These are phyloP conservation scores for Lathamus discolor DNA, from an alignment of 2,113 vertebrate genomes.

Conservation along the genomic window DNA sequence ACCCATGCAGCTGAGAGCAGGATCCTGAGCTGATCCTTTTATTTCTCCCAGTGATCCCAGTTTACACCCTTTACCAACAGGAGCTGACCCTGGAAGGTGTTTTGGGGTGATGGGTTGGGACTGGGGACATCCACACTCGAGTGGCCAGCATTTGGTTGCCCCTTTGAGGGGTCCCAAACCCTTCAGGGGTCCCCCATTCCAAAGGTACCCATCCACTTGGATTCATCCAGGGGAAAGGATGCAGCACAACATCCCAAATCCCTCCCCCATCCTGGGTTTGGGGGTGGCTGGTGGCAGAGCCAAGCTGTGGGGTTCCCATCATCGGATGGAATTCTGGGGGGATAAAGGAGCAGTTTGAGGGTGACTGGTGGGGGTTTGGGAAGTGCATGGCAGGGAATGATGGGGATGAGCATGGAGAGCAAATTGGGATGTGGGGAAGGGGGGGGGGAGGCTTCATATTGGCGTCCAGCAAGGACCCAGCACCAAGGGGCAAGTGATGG, in stretches of 20 bases:
- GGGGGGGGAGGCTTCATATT: not conserved
- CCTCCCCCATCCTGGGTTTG: rapidly evolving
- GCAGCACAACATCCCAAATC: not conserved
- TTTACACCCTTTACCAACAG: not conserved
- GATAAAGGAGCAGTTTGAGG: not conserved
- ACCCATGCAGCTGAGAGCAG: not conserved
- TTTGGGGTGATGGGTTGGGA: not conserved
- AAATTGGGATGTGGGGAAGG: rapidly evolving
- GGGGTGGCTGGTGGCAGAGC: rapidly evolving
- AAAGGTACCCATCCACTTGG: rapidly evolving
- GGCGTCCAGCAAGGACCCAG: not conserved
- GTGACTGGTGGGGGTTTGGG: rapidly evolving
- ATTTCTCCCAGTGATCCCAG: not conserved
- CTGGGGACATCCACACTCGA: no score
- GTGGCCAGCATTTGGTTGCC: not conserved
- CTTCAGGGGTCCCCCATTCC: not conserved
- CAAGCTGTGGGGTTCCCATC: rapidly evolving
- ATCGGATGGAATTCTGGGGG: rapidly evolving
- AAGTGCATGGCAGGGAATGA: rapidly evolving
- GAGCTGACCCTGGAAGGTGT: rapidly evolving
- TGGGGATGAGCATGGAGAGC: not conserved
- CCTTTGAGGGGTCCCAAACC: not conserved
- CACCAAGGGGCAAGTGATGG: not conserved
- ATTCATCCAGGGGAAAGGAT: not conserved
- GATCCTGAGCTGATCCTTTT: not conserved